Evolutionary conservation across 2,888 invertebrate genomes (phyloP).

Genomic region (Zaprionus bogoriensis): DNA sequence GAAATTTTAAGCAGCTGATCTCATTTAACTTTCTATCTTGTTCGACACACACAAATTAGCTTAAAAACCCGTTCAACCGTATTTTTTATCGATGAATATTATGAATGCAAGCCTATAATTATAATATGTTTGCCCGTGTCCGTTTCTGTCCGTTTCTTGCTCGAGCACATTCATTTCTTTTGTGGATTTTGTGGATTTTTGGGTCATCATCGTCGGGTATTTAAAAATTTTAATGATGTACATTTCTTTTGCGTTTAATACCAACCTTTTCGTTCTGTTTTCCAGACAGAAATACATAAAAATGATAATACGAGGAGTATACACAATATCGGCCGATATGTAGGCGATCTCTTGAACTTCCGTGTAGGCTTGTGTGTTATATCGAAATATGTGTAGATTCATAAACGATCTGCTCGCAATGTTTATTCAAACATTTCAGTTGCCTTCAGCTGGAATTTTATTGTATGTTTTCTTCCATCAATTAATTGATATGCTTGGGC

Average conservation of each 20-base stretch:
- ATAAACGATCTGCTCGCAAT: conserved; percentile 30
- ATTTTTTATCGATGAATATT: background rate
- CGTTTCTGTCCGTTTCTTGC: background rate
- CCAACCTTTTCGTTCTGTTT: conserved; percentile 27
- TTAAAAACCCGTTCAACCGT: conserved; percentile 7
- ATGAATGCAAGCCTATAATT: conserved; percentile 7
- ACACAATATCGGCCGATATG: too few species aligned
- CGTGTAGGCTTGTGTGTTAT: conserved; percentile 15
- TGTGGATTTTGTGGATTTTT: conserved; percentile 5
- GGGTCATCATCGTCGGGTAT: background rate
- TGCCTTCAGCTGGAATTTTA: conserved; percentile 41
- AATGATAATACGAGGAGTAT: too few species aligned
- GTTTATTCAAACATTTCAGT: conserved; percentile 61
- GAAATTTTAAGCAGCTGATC: conserved; percentile 4
- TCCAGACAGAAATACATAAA: background rate
- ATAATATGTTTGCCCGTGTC: background rate
- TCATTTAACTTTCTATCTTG: conserved; percentile 32
- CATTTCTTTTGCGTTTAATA: background rate
- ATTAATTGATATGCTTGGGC: conserved; percentile 69
- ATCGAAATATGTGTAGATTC: conserved; percentile 15
- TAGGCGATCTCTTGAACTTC: conserved; percentile 39
- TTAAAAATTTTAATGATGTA: background rate
- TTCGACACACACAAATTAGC: conserved; percentile 11
- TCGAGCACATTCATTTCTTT: conserved; percentile 6
- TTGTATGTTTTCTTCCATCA: conserved; percentile 38